Base-by-base conservation (phyloP, 1,140 invertebrate genomes). In the Pogonomyrmex californicus region DNA sequence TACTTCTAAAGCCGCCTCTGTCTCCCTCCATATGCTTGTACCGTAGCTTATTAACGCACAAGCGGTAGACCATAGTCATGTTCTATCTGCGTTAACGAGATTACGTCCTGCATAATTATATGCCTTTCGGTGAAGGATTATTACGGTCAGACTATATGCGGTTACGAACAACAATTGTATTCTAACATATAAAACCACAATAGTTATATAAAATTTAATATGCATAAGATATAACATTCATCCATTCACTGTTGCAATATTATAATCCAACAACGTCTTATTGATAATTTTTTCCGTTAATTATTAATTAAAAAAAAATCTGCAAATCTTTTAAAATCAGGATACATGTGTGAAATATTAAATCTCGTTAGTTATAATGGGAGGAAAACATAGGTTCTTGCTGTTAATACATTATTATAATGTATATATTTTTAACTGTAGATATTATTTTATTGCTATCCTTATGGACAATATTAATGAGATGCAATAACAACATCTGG, bases 61-160 rank as follows among this genome's bases (percentile, higher is more conserved):
- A 83, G 41, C 54, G 54, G 38, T 56, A 44, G 79, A 75, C 38
- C 30, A 73, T 75, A 83, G 68, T 49, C 68, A 60, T 73, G 30
- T 60, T 44, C 54, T 62, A 75, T 83, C 54, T 70, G 54, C 79
- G 68, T 75, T 83, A 83, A 83, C 54, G 41, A 75, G 54, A 83
- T 83, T 83, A 62, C 17, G 68, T 83, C 23, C 79, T 44, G 68
- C 54, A 73, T 60, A 83, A 73, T 73, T 47, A 73, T 47, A 44
- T 17, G 7, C 56, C n/a, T 83, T 60, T 82, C 51, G 68, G 4
- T 49, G 30, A 60, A 60, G 17, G 38, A 75, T 60, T 73, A 73
- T 73, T 70, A 38, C 33, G 41, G 41, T 60, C 54, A 60, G 36
- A 38, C 23, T 75, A 36, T 33, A n/a, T 38, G 30, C 17, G 12